Base-by-base conservation (phyloP, 2,113 vertebrate species). In the Hylia prasina region DNA sequence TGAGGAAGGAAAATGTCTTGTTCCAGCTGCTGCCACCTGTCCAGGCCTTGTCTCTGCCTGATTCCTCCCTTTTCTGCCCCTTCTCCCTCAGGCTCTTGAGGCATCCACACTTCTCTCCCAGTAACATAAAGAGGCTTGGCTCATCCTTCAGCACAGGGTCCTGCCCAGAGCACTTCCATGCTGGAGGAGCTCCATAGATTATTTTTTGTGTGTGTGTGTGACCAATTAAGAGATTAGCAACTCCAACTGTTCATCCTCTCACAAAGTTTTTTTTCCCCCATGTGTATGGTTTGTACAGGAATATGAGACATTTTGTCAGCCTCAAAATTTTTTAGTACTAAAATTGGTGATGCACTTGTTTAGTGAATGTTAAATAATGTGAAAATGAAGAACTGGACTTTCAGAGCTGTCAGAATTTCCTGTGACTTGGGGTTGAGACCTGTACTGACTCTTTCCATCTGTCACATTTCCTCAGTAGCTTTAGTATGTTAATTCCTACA, bases 231-330 rank as follows among this genome's bases (percentile, higher is more conserved):
- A 65, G 45, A 73, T 80, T 37, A 83, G 20, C 42, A 65, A 13
- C 35, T 89, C 66, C 47, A 63, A 6, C 40, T 83, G 71, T 77
- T 91, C 66, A 81, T 77, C 31, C 63, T 8, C 80, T 90, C 1
- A 0, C 7, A 51, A 6, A 2, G 0, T 53, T 45, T 61, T 54
- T 68, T 50, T 3, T n/a, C n/a, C 8, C 6, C 7, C 11, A 0
- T 37, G 1, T 40, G 1, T 76, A 3, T 35, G 22, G 8, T 48
- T 85, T 64, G 7, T 75, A 14, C 0, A 0, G 56, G 39, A 84
- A 44, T 48, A 57, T 12, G 31, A 60, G 20, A 24, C 9, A 21
- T 68, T 91, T 75, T 87, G 18, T 79, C 37, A 64, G 24, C 56
- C 40, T 85, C 48, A 48, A 20, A 66, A 48, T 21, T 48, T 61